Conservation (phyloP, 2,113 vertebrate species). For the Excalfactoria chinensis region DNA sequence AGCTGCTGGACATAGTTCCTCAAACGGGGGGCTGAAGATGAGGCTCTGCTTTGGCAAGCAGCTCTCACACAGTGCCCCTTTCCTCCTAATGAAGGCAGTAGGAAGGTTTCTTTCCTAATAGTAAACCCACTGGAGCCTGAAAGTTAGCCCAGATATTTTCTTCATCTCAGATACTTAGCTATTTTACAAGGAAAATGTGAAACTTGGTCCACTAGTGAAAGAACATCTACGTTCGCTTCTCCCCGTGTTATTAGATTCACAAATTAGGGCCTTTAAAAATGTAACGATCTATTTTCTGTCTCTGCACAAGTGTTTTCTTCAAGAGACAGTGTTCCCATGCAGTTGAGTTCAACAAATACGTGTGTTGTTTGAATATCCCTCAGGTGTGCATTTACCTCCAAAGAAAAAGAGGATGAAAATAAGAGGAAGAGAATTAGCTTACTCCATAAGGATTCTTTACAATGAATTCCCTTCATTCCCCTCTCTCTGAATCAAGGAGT, state of each 20-base stretch:
- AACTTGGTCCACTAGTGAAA: not conserved
- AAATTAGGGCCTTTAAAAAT: not conserved
- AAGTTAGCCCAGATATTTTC: not conserved
- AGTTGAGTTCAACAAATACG: not conserved
- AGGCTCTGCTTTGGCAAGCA: not conserved
- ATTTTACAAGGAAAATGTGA: not conserved
- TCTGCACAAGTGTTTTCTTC: not conserved
- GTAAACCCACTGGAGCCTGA: not conserved
- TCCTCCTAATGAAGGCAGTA: not conserved
- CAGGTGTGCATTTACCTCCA: not conserved
- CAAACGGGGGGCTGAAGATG: not conserved
- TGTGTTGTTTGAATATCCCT: not conserved
- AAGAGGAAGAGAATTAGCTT: not conserved
- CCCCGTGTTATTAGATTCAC: not conserved
- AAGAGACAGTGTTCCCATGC: not conserved
- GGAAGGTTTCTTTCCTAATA: not conserved
- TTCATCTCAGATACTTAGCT: not conserved
- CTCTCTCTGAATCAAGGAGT: not conserved
- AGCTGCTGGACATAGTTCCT: not conserved
- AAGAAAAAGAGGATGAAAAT: not conserved
- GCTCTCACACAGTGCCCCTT: not conserved
- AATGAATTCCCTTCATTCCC: not conserved
- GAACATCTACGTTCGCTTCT: not conserved
- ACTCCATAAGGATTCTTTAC: not conserved
- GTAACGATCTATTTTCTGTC: not conserved